Base-by-base conservation (phyloP, 2,888 invertebrate species). In the Xestobium rufovillosum region DNA sequence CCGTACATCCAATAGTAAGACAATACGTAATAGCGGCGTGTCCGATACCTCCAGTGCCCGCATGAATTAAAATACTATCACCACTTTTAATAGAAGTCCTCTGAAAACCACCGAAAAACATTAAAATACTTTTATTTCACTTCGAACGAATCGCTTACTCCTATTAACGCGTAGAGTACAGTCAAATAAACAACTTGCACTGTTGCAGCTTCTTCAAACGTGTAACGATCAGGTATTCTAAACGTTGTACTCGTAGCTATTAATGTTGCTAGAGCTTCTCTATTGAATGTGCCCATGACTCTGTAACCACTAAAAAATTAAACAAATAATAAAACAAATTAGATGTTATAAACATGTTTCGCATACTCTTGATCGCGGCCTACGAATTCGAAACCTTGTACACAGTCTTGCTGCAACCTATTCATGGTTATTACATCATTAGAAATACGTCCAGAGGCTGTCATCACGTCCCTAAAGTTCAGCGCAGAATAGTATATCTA, bases 401-500 rank as follows among this genome's bases (percentile, higher is more conserved):
- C 72, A 49, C 75, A 76, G 45, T 78, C 78, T 48, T 85, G 76
- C 6, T 72, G 67, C 14, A 74, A 56, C n/a, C 81, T 69, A 1
- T 70, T 72, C 16, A 72, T 71, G 0, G 84, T 83, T 1, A 88
- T 77, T 1, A 86, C 76, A 59, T 95, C 94, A 0, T 79, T 76
- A 4, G 85, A 80, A 3, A 96, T 73, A 55, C 89, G 89, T 2
- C 92, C 95, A 1, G 88, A 88, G 0, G 94, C 89, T 1, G 89
- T 71, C 96, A 96, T 95, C 0, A 96, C 72, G 61, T 96, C 96
- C 55, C 89, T 80, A 77, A 95, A 96, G 67, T 96, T 97, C 9
- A 96, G 61, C 0, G 91, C 76, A 0, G 88, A 68, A 57, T 84
- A 90, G 52, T 81, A 74, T 1, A 86, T 74, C 61, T 75, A 57